Evolutionary conservation across 1,140 invertebrate genomes (phyloP).

Genomic region (Caerostris extrusa): DNA sequence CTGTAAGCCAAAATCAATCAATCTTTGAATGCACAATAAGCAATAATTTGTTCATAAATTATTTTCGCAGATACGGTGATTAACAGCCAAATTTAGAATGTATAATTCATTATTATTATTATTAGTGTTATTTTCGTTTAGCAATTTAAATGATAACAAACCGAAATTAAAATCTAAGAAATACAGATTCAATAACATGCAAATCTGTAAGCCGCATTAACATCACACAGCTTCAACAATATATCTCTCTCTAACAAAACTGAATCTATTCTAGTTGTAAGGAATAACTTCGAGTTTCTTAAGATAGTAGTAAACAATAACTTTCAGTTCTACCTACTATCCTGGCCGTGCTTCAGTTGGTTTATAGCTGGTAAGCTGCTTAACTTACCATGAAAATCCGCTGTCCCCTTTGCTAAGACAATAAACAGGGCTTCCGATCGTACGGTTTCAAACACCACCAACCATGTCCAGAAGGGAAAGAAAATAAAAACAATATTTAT

Average conservation of each 20-base stretch:
- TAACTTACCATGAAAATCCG: slow-evolving; percentile 25
- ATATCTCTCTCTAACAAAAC: background rate
- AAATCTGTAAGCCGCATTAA: background rate
- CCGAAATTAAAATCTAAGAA: too few relatives aligned
- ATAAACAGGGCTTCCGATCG: slow-evolving; percentile 11
- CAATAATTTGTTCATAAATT: too few relatives aligned
- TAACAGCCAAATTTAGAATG: too few relatives aligned
- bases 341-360: background rate
- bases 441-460: background rate
- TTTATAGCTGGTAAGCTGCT: slow-evolving; percentile 27
- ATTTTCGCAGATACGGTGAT: too few relatives aligned
- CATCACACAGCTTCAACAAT: background rate
- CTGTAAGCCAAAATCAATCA: too few relatives aligned
- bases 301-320: background rate
- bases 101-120: too few relatives aligned
- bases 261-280: background rate
- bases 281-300: background rate
- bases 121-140: too few relatives aligned
- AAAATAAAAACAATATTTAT: background rate
- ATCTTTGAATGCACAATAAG: too few relatives aligned
- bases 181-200: too few relatives aligned
- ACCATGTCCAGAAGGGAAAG: background rate
- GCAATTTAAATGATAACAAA: too few relatives aligned
- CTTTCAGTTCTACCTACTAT: too few relatives aligned
- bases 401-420: slow-evolving; percentile 15